Base-by-base conservation (phyloP, 2,797 vertebrate species). In the Moxostoma hubbsi region DNA sequence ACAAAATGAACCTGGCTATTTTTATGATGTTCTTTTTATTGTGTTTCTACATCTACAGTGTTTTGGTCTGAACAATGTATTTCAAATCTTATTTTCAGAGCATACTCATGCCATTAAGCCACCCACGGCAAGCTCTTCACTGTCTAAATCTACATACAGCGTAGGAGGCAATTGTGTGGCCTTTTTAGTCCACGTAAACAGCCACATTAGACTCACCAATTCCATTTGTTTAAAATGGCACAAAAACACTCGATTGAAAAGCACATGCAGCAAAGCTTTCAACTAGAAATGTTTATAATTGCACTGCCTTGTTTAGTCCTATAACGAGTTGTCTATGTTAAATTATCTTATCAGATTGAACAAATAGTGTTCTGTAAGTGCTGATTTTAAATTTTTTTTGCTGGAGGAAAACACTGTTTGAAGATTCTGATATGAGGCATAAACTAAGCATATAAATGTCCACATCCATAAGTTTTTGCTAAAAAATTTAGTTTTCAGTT, bases 81-180 rank as follows among this genome's bases (percentile, higher is more conserved):
- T 69, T 64, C 43, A 57, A 13, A 36, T 16, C 5, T 16, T 73
- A 53, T 73, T 46, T 67, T 83, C 88, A 75, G 72, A 81, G 85
- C 85, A 90, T 89, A 87, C 79, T 73, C 72, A 85, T 79, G 81
- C 63, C 82, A 76, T 83, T 90, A 92, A 92, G 88, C 91, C 90
- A 82, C 92, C 93, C 92, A 92, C 92, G 66, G 45, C 50, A 84
- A 80, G 82, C 89, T 84, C 87, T 84, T 82, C 85, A 73, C 79
- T 83, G 78, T 85, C 84, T 88, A 83, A 65, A 88, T 92, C 87
- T 92, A 88, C 90, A 91, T 91, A 90, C 54, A 16, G 85, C 87
- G 92, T 92, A 88, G 92, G 91, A 89, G 90, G 90, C 86, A 90
- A 89, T 89, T 91, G 89, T 92, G 87, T 89, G 89, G 90, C 90